Evolutionary conservation across 1,140 invertebrate genomes (phyloP).

Genomic region (Drosophila ambigua): DNA sequence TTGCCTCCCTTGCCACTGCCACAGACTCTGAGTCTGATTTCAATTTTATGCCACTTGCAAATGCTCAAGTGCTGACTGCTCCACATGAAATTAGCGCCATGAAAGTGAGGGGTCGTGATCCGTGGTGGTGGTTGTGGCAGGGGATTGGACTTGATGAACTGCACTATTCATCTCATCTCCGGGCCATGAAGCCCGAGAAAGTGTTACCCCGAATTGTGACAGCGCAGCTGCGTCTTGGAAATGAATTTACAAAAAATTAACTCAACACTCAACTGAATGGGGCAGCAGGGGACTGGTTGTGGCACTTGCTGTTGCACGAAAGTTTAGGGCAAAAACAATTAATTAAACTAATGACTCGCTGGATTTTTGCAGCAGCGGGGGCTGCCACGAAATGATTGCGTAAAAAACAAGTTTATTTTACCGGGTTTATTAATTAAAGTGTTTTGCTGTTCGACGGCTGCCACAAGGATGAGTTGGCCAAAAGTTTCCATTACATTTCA

Average conservation of each 20-base stretch:
- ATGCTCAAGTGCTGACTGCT: constrained; percentile 28
- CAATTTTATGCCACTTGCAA: constrained; percentile 53
- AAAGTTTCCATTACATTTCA: constrained; percentile 3
- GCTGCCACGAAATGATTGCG: constrained; percentile 41
- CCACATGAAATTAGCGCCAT: constrained; percentile 1
- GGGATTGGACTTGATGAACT: constrained; percentile 52
- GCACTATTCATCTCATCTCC: constrained; percentile 45
- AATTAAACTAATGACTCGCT: constrained; percentile 77
- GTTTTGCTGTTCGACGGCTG: constrained; percentile 5
- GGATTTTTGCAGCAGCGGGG: constrained; percentile 33
- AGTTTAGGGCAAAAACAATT: constrained; percentile 60
- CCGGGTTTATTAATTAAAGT: constrained; percentile 43
- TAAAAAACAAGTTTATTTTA: constrained; percentile 31
- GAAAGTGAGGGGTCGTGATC: not conserved
- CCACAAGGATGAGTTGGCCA: constrained; percentile 23
- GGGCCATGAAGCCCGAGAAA: constrained; percentile 24
- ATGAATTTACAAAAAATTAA: constrained; percentile 68
- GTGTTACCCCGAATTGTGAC: constrained; percentile 60
- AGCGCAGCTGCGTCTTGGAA: constrained; percentile 42
- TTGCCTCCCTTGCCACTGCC: not conserved
- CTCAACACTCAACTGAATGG: constrained; percentile 40
- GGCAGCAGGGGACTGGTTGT: constrained; percentile 16
- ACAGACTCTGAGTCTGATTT: constrained; percentile 20
- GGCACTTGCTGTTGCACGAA: constrained; percentile 29
- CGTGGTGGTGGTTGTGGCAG: not conserved